phyloP scores from a whole-genome alignment of 2,888 invertebrate species.

The Camptogramma bilineatum region DNA sequence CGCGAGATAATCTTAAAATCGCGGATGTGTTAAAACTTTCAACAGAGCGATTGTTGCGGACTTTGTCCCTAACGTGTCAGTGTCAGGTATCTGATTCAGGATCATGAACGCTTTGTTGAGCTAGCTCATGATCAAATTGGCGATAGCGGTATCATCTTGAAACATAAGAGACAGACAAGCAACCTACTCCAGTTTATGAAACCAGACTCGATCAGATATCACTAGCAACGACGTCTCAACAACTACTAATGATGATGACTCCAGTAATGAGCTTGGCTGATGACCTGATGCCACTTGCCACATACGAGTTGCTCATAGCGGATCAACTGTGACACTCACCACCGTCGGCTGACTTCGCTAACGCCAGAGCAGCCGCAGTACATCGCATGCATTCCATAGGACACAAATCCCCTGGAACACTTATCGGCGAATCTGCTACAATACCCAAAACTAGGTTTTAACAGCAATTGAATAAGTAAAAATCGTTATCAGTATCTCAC shows the following conservation, averaged over 20 bases:
- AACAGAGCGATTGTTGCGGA: slow-evolving; percentile 23
- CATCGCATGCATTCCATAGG: slow-evolving; percentile 74
- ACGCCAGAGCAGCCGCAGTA: slow-evolving; percentile 69
- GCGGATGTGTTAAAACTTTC: slow-evolving; percentile 31
- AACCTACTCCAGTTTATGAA: slow-evolving; percentile 28
- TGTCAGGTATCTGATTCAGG: slow-evolving; percentile 23
- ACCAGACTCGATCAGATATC: slow-evolving; percentile 24
- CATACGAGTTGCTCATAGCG: slow-evolving; percentile 30
- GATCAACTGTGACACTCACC: slow-evolving; percentile 67
- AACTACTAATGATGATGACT: slow-evolving; percentile 46
- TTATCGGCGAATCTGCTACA: slow-evolving; percentile 64
- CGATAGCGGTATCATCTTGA: slow-evolving; percentile 14
- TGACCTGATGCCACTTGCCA: slow-evolving; percentile 42
- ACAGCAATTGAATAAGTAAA: not conserved
- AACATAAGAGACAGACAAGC: slow-evolving; percentile 25
- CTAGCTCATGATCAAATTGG: slow-evolving; percentile 16
- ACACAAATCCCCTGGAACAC: slow-evolving; percentile 69
- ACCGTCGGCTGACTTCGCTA: slow-evolving; percentile 65
- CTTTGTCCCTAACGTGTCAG: slow-evolving; percentile 12
- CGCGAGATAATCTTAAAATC: slow-evolving; percentile 39
- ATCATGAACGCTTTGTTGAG: slow-evolving; percentile 20
- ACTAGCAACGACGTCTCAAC: slow-evolving; percentile 45
- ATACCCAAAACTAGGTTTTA: slow-evolving; percentile 36
- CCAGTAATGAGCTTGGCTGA: slow-evolving; percentile 47
- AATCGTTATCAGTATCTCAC: not conserved